A percentile compares a stretch with the other conserved stretches of the same genome.
Evolutionary conservation across 1,140 invertebrate genomes (phyloP).

Genomic region (Nomia melanderi): DNA sequence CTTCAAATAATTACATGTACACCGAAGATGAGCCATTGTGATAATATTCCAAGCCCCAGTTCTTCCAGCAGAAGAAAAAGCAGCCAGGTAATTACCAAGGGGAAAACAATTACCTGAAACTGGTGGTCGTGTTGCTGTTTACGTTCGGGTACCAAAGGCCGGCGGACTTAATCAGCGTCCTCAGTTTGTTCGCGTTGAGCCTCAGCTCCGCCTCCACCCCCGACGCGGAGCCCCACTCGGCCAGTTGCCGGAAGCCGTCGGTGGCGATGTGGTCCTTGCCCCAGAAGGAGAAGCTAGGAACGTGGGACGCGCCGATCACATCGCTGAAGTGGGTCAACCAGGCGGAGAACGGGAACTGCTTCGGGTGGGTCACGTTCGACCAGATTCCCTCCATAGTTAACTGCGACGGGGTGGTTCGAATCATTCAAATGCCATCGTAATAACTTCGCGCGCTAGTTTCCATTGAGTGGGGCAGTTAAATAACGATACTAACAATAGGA

Average conservation of each 20-base stretch:
- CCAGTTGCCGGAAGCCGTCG: conserved; percentile 95
- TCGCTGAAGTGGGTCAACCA: conserved; percentile 99
- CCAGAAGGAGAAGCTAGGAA: conserved; percentile 95
- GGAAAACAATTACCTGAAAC: conserved; percentile 82
- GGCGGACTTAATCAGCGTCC: conserved; percentile 96
- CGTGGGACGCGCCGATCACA: conserved; percentile 97
- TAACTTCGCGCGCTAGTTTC: not conserved
- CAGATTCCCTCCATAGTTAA: conserved; percentile 97
- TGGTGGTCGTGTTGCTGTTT: conserved; percentile 91
- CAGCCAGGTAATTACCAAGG: not conserved
- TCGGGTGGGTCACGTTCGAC: conserved; percentile 97
- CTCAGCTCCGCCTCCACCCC: conserved; percentile 96
- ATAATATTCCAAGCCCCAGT: too few species aligned
- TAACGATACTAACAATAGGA: too few species aligned
- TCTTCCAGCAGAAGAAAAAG: too few species aligned
- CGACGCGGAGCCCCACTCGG: conserved; percentile 95
- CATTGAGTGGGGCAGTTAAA: not conserved
- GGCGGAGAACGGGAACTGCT: conserved; percentile 94
- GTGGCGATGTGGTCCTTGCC: conserved; percentile 94
- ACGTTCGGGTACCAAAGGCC: conserved; percentile 97
- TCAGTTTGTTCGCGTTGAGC: conserved; percentile 88
- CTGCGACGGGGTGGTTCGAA: conserved; percentile 79
- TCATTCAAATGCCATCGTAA: not conserved
- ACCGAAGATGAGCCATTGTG: too few species aligned
- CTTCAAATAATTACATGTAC: too few species aligned